phyloP scores from a whole-genome alignment of 2,113 vertebrate genomes.

The Alectura lathami region DNA sequence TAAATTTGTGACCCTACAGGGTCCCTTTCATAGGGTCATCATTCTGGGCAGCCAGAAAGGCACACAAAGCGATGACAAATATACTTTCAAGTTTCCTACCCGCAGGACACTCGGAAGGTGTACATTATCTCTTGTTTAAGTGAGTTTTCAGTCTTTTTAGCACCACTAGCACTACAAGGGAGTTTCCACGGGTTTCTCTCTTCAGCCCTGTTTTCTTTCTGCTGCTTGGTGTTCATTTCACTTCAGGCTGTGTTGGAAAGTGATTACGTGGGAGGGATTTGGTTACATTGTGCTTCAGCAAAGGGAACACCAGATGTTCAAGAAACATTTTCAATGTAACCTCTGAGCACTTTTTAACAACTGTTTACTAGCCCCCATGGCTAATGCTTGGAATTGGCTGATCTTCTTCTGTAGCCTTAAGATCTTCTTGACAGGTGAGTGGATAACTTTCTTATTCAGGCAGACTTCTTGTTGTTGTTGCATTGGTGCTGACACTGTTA shows the following conservation, averaged over 20 bases:
- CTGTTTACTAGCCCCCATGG: not conserved
- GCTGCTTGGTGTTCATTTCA: conserved; percentile 27
- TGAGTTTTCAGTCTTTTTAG: not conserved
- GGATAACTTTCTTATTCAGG: not conserved
- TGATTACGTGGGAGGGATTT: not conserved
- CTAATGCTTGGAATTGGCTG: not conserved
- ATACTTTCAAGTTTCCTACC: not conserved
- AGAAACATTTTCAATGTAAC: not conserved
- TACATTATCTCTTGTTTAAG: fast-evolving
- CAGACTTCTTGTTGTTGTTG: not conserved
- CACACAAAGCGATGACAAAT: not conserved
- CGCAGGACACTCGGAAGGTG: fast-evolving
- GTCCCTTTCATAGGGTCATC: not conserved
- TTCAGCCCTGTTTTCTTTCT: not conserved
- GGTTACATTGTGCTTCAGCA: conserved; percentile 19
- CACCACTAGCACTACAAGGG: too few species aligned
- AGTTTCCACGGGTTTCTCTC: not conserved
- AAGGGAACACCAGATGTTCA: not conserved
- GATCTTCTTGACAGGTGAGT: conserved; percentile 38
- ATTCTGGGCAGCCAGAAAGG: not conserved
- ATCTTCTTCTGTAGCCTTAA: not conserved
- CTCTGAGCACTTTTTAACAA: not conserved
- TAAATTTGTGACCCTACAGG: fast-evolving
- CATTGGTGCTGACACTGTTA: not conserved
- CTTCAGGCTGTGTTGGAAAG: not conserved